Percentiles rank a stretch among this genome's conserved stretches.
These are phyloP conservation scores for Caenorhabditis sulstoni DNA, from an alignment of 2,888 invertebrate genomes.

Conservation along the genomic window DNA sequence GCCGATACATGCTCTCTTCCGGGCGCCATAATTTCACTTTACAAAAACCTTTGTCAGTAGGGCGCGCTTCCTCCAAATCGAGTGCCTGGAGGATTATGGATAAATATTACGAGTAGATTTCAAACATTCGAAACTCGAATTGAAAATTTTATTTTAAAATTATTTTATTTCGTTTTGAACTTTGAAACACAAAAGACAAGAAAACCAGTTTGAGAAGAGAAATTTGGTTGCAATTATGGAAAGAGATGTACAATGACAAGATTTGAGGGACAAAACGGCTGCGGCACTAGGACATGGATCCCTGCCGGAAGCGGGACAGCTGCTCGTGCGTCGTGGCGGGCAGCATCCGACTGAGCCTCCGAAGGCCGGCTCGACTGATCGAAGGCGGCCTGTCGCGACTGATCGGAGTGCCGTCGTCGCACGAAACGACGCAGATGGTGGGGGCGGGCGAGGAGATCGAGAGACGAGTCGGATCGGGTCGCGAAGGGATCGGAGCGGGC, in stretches of 20 bases:
- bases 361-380: slow-evolving; percentile 60
- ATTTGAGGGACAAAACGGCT: slow-evolving; percentile 51
- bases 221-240: slow-evolving; percentile 36
- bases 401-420: slow-evolving; percentile 46
- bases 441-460: slow-evolving; percentile 54
- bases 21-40: no score
- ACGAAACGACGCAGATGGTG: slow-evolving; percentile 54
- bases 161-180: no score
- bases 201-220: slow-evolving; percentile 25
- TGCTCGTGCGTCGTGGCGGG: slow-evolving; percentile 61
- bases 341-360: slow-evolving; percentile 66
- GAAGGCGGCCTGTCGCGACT: slow-evolving; percentile 36
- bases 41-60: no score
- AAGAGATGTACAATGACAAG: slow-evolving; percentile 13
- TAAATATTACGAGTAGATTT: no score
- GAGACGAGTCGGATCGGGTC: slow-evolving; percentile 36
- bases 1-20: no score
- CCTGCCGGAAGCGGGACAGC: slow-evolving; percentile 48
- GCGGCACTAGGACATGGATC: slow-evolving; percentile 42
- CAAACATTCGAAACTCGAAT: no score
- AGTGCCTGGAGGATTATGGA: no score
- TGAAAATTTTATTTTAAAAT: no score
- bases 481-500: slow-evolving; percentile 2
- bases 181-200: no score
- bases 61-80: no score